Base-by-base conservation (phyloP, 2,113 vertebrate genomes). In the Lepisosteus osseus region DNA sequence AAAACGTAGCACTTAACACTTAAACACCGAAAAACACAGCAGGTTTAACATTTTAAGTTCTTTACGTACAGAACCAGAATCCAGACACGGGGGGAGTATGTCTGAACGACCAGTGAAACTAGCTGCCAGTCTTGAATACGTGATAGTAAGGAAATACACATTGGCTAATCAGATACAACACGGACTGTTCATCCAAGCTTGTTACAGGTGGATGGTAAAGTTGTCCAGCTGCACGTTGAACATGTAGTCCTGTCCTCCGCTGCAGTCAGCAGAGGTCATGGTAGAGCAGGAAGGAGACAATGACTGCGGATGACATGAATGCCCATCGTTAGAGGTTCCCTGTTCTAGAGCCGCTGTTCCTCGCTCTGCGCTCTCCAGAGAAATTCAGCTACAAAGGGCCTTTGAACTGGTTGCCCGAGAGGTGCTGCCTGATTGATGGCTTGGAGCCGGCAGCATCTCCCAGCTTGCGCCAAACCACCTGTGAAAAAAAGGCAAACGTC, bases 381-480 rank as follows among this genome's bases (percentile, higher is more conserved):
- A 44, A 6, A 3, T 14, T 41, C 44, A 71, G 12, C 90, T 97
- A 99, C 94, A 98, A 93, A 1, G 97, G 97, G 57, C 95, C 96
- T 92, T 99, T 98, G 90, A 98, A 98, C 89, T 99, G 97, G 89
- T 98, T 98, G 79, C 97, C 97, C 0, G 97, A 97, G 83, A 99
- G 95, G 64, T 98, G 97, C 87, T 98, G 97, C 78, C 96, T 89
- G 87, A 99, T 92, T 74, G 97, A 99, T 74, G 96, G 95, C 85
- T 98, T 98, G 78, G 97, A 94, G 82, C 95, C 95, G 0, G 97
- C 95, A 0, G 96, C 97, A 6, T 98, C 97, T 0, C 97, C 97
- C 81, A 99, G 90, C 81, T 99, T 99, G 75, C 97, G 86, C 97
- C 97, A 99, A 86, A 99, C 97, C 86, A 99, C 97, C 97, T 98